A percentile compares a stretch with the other conserved stretches of the same genome.
These are phyloP conservation scores for Microtus ochrogaster DNA, from an alignment of 2,113 vertebrate species.

Conservation along the genomic window DNA sequence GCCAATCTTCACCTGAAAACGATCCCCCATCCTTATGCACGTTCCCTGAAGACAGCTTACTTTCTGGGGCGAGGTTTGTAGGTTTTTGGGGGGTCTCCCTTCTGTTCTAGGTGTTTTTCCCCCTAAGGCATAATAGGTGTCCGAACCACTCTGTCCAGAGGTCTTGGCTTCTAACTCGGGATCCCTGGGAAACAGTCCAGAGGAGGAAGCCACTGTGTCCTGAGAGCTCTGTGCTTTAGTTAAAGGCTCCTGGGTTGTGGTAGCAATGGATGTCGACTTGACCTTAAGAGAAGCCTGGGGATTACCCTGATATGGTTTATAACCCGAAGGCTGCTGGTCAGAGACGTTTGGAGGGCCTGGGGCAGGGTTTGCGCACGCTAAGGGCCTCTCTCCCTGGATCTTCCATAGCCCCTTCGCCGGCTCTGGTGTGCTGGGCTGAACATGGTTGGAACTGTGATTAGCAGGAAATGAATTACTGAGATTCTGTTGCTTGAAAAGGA, in stretches of 20 bases:
- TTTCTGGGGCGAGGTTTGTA: slow-evolving; percentile 79
- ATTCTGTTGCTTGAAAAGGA: slow-evolving; percentile 54
- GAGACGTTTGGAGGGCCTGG: neutral
- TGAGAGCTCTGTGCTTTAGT: neutral
- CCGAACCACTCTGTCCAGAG: neutral
- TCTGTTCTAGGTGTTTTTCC: neutral
- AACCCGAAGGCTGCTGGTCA: neutral
- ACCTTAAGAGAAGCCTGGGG: slow-evolving; percentile 1
- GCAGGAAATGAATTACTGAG: neutral
- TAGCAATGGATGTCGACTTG: neutral
- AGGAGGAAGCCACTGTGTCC: neutral
- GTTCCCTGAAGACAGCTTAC: slow-evolving; percentile 85
- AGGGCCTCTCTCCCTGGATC: neutral
- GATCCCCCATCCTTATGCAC: slow-evolving; percentile 89
- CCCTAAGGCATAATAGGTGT: neutral
- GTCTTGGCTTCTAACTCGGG: neutral
- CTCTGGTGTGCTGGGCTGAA: neutral
- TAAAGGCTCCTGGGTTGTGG: slow-evolving; percentile 15
- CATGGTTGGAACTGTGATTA: neutral
- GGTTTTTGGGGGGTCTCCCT: neutral
- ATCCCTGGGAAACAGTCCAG: neutral
- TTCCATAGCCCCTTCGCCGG: neutral
- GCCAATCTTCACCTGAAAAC: slow-evolving; percentile 93
- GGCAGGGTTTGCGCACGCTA: neutral
- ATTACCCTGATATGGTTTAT: neutral